Evolutionary conservation across 2,113 vertebrate genomes (phyloP).

Genomic region (Noturus placidus): DNA sequence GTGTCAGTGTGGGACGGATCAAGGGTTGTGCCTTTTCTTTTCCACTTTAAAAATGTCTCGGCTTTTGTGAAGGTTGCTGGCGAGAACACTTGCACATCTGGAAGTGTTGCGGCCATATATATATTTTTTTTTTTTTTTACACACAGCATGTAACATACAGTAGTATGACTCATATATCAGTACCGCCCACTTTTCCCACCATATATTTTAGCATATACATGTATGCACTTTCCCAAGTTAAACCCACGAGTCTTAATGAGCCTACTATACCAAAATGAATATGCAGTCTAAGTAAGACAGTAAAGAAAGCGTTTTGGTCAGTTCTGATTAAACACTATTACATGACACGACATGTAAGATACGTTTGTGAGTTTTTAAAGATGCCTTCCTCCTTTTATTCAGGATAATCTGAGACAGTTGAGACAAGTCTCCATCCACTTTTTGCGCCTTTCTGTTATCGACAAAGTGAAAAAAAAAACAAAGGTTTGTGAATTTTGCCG

Average conservation of each 20-base stretch:
- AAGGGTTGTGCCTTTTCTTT: constrained; percentile 33
- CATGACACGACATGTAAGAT: not conserved
- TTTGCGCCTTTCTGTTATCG: too few species aligned
- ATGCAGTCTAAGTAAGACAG: not conserved
- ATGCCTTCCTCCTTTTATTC: constrained; percentile 54
- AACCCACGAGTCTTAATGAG: not conserved
- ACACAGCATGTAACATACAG: constrained; percentile 43
- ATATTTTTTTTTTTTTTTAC: constrained; percentile 9
- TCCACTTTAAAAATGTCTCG: constrained; percentile 62
- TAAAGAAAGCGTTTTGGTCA: not conserved
- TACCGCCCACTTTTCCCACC: not conserved
- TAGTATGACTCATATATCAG: not conserved
- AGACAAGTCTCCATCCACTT: too few species aligned
- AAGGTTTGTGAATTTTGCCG: too few species aligned
- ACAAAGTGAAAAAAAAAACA: too few species aligned
- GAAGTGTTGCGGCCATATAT: constrained; percentile 56
- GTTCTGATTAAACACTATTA: not conserved
- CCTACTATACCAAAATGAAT: not conserved
- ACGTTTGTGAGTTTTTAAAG: constrained; percentile 54
- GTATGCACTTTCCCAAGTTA: not conserved
- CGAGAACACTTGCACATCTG: constrained; percentile 63
- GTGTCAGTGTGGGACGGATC: constrained; percentile 37
- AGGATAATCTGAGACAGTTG: constrained; percentile 21
- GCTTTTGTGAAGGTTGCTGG: constrained; percentile 65
- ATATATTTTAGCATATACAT: not conserved